These are phyloP conservation scores for Schrankia costaestrigalis DNA, from an alignment of 2,888 invertebrate genomes.

Conservation along the genomic window DNA sequence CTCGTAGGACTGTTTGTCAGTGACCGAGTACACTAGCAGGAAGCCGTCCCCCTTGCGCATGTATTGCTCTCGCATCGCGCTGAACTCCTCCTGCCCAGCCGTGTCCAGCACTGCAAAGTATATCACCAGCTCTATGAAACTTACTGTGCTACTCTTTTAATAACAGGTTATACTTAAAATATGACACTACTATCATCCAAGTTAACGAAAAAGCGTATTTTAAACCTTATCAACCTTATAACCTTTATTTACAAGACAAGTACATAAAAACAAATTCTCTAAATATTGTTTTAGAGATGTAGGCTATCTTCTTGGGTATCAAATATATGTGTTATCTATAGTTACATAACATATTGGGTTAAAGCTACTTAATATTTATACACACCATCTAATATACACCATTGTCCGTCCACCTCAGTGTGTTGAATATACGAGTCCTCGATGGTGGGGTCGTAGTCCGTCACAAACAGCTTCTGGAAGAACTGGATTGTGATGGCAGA, in stretches of 20 bases:
- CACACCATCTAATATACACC: conserved; percentile 93
- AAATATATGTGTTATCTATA: too few species aligned
- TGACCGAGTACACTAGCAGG: conserved; percentile 95
- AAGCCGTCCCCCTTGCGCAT: conserved; percentile 97
- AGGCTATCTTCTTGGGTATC: background rate
- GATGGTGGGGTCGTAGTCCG: conserved; percentile 97
- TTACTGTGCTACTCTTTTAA: too few species aligned
- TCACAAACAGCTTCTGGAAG: conserved; percentile 96
- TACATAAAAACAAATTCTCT: background rate
- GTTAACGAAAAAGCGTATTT: too few species aligned
- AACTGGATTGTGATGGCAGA: conserved; percentile 98
- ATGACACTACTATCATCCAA: too few species aligned
- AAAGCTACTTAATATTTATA: background rate
- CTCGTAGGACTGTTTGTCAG: conserved; percentile 94
- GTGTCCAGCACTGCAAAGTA: conserved; percentile 90
- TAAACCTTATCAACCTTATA: too few species aligned
- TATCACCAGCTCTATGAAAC: background rate
- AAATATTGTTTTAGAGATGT: background rate
- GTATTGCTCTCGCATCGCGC: conserved; percentile 96
- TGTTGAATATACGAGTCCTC: conserved; percentile 97
- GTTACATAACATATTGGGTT: background rate
- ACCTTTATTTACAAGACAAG: too few species aligned
- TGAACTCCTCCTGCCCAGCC: conserved; percentile 97
- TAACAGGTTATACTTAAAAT: too few species aligned
- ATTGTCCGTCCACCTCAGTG: conserved; percentile 94